These are phyloP conservation scores for Deilephila elpenor DNA, from an alignment of 2,888 invertebrate species.

Conservation along the genomic window DNA sequence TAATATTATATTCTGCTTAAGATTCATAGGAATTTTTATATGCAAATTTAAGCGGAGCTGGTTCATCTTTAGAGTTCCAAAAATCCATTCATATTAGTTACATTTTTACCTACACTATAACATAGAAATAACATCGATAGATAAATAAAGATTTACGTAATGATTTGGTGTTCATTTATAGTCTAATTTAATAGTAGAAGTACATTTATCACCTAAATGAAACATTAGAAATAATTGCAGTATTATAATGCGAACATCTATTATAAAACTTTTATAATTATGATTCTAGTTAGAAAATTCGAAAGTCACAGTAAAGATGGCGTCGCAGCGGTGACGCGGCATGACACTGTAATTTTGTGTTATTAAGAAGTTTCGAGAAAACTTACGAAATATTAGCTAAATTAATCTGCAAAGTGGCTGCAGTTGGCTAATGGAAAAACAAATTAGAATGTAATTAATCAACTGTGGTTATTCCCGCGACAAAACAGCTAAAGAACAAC, in stretches of 20 bases:
- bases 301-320: constrained; percentile 43
- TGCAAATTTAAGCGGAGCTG: no score
- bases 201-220: constrained; percentile 28
- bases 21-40: no score
- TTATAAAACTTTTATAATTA: constrained; percentile 42
- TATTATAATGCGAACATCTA: constrained; percentile 29
- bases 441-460: not conserved
- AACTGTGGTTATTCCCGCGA: no score
- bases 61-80: no score
- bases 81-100: no score
- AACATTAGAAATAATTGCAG: constrained; percentile 37
- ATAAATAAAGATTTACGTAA: constrained; percentile 19
- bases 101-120: no score
- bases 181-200: constrained; percentile 20
- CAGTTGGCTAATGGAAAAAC: not conserved
- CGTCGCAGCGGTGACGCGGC: constrained; percentile 25
- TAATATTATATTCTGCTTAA: no score
- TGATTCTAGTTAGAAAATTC: constrained; percentile 52
- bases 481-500: no score
- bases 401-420: not conserved
- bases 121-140: constrained; percentile 1
- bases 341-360: constrained; percentile 2
- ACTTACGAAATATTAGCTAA: not conserved
- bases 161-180: constrained; percentile 27
- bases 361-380: constrained; percentile 1